These are phyloP conservation scores for Piscicola geometra DNA, from an alignment of 2,888 invertebrate genomes.

Conservation along the genomic window DNA sequence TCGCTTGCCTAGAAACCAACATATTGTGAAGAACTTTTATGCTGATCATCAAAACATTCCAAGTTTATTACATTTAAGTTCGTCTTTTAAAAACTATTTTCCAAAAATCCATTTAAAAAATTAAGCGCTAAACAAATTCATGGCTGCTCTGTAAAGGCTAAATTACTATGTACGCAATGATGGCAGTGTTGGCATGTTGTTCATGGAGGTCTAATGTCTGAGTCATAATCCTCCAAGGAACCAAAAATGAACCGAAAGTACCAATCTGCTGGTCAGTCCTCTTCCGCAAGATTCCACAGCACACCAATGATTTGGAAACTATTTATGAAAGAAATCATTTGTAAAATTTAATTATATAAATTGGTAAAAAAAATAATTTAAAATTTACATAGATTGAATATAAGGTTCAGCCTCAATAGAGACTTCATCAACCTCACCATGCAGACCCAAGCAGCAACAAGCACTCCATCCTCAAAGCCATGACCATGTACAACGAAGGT, in stretches of 20 bases:
- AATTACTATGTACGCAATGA: not conserved
- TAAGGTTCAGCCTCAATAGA: not conserved
- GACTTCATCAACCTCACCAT: not conserved
- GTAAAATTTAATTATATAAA: not conserved
- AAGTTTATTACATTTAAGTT: too few relatives aligned
- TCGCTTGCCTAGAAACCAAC: too few relatives aligned
- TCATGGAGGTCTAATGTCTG: not conserved
- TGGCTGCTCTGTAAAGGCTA: not conserved
- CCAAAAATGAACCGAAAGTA: conserved; percentile 15
- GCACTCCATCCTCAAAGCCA: not conserved
- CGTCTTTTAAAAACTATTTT: too few relatives aligned
- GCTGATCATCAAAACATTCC: too few relatives aligned
- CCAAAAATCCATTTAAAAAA: conserved; percentile 37
- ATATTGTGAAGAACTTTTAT: too few relatives aligned
- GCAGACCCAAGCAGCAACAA: conserved; percentile 3
- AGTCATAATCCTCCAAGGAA: not conserved
- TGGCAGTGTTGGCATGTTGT: not conserved
- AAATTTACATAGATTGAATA: not conserved
- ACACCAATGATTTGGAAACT: too few relatives aligned
- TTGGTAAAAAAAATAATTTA: not conserved
- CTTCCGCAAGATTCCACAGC: not conserved
- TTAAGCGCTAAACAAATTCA: not conserved
- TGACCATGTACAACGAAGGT: not conserved
- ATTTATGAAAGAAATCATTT: not conserved
- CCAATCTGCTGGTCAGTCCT: not conserved